A percentile compares a stretch with the other conserved stretches of the same genome.
Evolutionary conservation across 2,113 vertebrate genomes (phyloP).

Genomic region (Atherinomorus stipes): DNA sequence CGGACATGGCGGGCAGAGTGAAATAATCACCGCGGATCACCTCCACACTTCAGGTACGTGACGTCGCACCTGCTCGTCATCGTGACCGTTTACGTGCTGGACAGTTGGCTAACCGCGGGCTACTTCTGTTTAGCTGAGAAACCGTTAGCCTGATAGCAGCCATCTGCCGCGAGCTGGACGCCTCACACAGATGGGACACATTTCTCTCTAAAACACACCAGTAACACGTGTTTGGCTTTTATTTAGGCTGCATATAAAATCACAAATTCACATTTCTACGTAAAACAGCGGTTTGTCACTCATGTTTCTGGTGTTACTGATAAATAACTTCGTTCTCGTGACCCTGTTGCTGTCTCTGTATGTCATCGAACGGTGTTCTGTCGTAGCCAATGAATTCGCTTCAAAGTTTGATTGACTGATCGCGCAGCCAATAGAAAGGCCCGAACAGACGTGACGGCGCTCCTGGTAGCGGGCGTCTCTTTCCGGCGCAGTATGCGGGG

Average conservation of each 20-base stretch:
- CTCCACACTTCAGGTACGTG: constrained; percentile 58
- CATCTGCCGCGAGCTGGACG: constrained; percentile 18
- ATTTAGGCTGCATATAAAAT: neutral
- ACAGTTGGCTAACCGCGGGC: constrained; percentile 36
- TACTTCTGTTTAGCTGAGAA: constrained; percentile 29
- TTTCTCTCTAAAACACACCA: neutral
- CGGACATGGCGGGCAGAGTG: constrained; percentile 33
- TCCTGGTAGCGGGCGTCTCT: constrained; percentile 56
- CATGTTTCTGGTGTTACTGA: neutral
- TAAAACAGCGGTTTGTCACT: accelerated
- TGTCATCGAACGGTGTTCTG: neutral
- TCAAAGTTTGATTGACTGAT: constrained; percentile 50
- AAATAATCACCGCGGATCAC: constrained; percentile 24
- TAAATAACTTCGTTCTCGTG: constrained; percentile 31
- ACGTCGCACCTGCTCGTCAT: neutral
- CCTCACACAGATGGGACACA: neutral
- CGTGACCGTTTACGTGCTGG: constrained; percentile 5
- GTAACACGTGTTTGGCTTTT: accelerated
- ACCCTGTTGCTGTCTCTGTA: constrained; percentile 43
- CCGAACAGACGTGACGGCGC: constrained; percentile 18
- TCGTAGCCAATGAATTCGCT: constrained; percentile 53
- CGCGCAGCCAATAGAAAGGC: constrained; percentile 58
- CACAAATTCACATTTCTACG: accelerated
- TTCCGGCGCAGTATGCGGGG: constrained; percentile 78
- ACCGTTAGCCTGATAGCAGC: constrained; percentile 38